A percentile compares a stretch with the other conserved stretches of the same genome.
phyloP scores from a whole-genome alignment of 2,888 invertebrate genomes.

The Drosophila robusta region DNA sequence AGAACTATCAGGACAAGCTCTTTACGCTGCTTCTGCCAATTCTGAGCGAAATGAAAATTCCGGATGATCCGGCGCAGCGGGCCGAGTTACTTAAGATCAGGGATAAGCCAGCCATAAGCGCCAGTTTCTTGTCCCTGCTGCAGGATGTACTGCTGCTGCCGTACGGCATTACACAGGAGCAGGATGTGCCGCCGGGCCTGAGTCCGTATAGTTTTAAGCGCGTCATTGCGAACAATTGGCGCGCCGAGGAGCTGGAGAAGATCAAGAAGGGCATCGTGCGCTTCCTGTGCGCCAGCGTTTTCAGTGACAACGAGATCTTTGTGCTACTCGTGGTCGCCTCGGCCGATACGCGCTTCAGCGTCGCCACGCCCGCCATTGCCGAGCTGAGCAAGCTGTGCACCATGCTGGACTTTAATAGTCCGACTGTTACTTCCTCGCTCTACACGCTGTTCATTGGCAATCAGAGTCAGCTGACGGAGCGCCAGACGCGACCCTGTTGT shows the following conservation, averaged over 20 bases:
- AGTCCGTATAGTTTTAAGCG: conserved; percentile 91
- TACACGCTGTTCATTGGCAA: conserved; percentile 89
- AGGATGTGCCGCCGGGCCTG: conserved; percentile 90
- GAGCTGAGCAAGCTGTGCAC: conserved; percentile 91
- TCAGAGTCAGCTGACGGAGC: conserved; percentile 87
- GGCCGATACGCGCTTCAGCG: conserved; percentile 94
- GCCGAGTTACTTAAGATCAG: conserved; percentile 89
- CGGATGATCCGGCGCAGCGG: conserved; percentile 88
- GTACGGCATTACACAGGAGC: conserved; percentile 85
- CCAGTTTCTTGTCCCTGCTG: conserved; percentile 89
- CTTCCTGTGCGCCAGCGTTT: conserved; percentile 92
- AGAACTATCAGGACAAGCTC: conserved; percentile 93
- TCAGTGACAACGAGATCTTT: conserved; percentile 90
- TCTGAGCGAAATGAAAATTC: conserved; percentile 89
- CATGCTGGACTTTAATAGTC: conserved; percentile 91
- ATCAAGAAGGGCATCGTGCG: conserved; percentile 92
- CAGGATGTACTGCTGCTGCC: conserved; percentile 94
- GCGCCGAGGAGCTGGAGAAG: conserved; percentile 93
- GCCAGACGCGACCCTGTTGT: conserved; percentile 91
- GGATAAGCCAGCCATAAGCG: conserved; percentile 88
- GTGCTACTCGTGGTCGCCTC: conserved; percentile 93
- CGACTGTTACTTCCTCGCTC: conserved; percentile 90
- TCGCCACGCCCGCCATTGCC: conserved; percentile 94
- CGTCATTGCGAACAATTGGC: conserved; percentile 90
- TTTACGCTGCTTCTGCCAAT: conserved; percentile 92